Conservation (phyloP, 1,140 invertebrate species). For the Nylanderia fulva region DNA sequence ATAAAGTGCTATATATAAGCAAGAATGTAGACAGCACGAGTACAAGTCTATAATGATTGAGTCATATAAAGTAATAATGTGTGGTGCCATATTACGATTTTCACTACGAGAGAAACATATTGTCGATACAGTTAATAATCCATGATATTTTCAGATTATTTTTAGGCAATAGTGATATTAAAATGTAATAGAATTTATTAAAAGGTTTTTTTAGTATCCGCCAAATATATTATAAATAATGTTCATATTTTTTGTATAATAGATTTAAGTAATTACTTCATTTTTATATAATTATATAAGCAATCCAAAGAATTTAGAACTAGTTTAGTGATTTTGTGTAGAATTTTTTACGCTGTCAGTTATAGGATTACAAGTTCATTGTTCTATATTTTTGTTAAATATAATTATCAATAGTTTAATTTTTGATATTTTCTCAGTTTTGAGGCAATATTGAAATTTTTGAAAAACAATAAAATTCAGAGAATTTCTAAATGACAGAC, state of each 20-base stretch:
- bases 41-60: constrained; percentile 2
- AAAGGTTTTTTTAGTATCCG: not conserved
- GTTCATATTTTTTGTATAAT: too few relatives aligned
- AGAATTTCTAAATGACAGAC: not conserved
- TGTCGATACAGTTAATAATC: not conserved
- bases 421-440: not conserved
- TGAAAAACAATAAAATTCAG: not conserved
- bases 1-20: constrained; percentile 13
- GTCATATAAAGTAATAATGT: not conserved
- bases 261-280: not conserved
- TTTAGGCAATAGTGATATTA: not conserved
- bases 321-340: not conserved
- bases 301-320: not conserved
- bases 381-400: not conserved
- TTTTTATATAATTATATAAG: not conserved
- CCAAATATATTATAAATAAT: not conserved
- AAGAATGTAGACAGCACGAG: not conserved
- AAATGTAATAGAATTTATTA: not conserved
- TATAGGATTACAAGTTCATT: not conserved
- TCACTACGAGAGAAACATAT: not conserved
- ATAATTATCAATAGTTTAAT: not conserved
- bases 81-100: not conserved
- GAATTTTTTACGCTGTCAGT: not conserved
- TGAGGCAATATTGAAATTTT: not conserved
- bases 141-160: not conserved